Evolutionary conservation across 2,888 invertebrate species (phyloP), one percentile per base, ranked within the genome.

Genomic region (Yponomeuta evonymella): DNA sequence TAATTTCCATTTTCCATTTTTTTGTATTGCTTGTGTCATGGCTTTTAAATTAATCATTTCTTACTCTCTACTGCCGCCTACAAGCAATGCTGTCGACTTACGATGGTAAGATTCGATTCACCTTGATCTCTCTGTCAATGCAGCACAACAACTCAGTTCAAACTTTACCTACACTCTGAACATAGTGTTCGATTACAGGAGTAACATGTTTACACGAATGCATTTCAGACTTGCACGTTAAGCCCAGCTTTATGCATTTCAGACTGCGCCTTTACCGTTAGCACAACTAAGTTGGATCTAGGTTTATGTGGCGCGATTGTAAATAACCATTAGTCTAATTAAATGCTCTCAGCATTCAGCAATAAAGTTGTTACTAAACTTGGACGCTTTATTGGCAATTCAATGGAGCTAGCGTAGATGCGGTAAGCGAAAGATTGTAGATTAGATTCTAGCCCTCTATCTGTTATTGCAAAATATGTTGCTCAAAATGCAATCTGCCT

Each of bases 281-380:
- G 43, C 51, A 58, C 51, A 58, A 58, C 51, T 58, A 58, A 58
- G 51, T 58, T 58, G 51, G 51, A 58, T 58, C 51, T 58, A 58
- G 51, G 51, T 58, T 58, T 58, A 58, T 58, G 51, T 12, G 15
- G 51, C 33, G 67, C 43, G 36, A 48, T 67, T 67, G 67, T 67
- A 67, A 67, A 67, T 67, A 67, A 12, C 67, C 67, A 67, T 67
- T 67, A 67, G 12, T 3, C 33, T 67, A 48, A 67, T 67, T 67
- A 67, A 67, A 36, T 36, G 15, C 51, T 58, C 51, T 58, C 51
- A 12, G 51, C 51, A 15, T 58, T 58, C 51, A 58, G 51, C 51
- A 58, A 58, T 58, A 58, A 58, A 58, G 51, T 58, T 58, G 51
- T 15, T 15, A 58, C 15, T 58, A 58, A 58, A 58, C 51, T 58